phyloP scores from a whole-genome alignment of 2,888 invertebrate species.

The Polymixis flavicincta region DNA sequence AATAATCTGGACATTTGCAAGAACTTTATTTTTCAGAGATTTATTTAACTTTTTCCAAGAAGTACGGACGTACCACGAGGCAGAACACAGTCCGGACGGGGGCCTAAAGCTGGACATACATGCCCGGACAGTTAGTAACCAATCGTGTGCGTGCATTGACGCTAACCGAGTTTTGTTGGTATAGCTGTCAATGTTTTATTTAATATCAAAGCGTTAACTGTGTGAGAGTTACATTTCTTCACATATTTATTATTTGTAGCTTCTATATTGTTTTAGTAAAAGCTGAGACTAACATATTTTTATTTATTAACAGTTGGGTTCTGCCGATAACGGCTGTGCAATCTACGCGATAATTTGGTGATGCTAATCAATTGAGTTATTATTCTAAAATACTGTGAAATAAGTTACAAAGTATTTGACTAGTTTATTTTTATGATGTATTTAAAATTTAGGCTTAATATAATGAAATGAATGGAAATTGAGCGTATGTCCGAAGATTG shows the following conservation, averaged over 20 bases:
- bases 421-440: conserved; percentile 49
- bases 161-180: not conserved
- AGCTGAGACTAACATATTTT: conserved; percentile 28
- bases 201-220: not conserved
- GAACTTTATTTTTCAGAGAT: not conserved
- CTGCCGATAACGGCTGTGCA: conserved; percentile 41
- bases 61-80: not conserved
- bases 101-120: no score
- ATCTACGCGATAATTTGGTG: conserved; percentile 49
- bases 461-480: conserved; percentile 23
- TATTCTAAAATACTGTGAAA: conserved; percentile 53
- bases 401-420: conserved; percentile 42
- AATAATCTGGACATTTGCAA: not conserved
- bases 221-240: not conserved
- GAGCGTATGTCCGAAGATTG: conserved; percentile 39
- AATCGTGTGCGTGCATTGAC: not conserved
- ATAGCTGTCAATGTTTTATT: not conserved
- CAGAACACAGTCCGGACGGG: not conserved
- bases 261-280: conserved; percentile 56
- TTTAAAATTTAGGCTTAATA: conserved; percentile 53
- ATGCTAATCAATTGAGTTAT: conserved; percentile 60
- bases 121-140: not conserved
- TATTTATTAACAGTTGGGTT: conserved; percentile 23
- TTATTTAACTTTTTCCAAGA: not conserved
- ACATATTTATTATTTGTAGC: conserved; percentile 5